Percentiles rank a stretch among this genome's conserved stretches.
Conservation (phyloP, 2,113 vertebrate genomes). For the Psittacula cyanocephala region DNA sequence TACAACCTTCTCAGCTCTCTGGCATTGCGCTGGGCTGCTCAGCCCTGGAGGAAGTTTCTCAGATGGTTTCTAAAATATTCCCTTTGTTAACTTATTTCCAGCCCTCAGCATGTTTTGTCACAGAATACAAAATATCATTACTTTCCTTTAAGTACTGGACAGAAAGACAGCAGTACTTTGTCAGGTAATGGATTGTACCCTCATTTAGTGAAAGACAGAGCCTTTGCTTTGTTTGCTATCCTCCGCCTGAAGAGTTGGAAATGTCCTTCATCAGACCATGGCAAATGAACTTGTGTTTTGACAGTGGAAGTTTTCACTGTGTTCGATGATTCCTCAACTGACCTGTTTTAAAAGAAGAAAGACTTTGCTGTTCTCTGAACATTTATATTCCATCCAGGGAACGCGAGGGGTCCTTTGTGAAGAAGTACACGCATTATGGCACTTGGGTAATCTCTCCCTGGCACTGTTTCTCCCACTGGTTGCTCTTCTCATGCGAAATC, state of each 20-base stretch:
- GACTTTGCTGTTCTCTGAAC: constrained; percentile 24
- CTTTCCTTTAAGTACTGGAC: not conserved
- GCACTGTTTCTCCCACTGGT: not conserved
- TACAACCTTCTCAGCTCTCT: not conserved
- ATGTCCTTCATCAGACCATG: not conserved
- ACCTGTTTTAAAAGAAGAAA: constrained; percentile 1
- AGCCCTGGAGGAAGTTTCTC: not conserved
- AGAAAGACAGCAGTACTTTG: not conserved
- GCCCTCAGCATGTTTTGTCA: not conserved
- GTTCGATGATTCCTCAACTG: not conserved
- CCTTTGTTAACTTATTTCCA: not conserved
- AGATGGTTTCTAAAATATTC: not conserved
- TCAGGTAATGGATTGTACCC: not conserved
- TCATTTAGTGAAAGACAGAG: not conserved
- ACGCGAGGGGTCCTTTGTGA: not conserved
- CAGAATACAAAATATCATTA: not conserved
- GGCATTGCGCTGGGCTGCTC: not conserved
- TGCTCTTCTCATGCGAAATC: constrained; percentile 26
- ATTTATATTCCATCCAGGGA: constrained; percentile 21
- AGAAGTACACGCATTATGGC: not conserved
- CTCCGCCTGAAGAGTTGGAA: not conserved
- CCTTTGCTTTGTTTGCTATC: not conserved
- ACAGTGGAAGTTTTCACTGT: not conserved
- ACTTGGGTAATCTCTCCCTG: not conserved
- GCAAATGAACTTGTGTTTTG: not conserved